Evolutionary conservation across 2,113 vertebrate genomes (phyloP), one percentile per base, ranked within the genome.

Genomic region (Proterorhinus semilunaris): DNA sequence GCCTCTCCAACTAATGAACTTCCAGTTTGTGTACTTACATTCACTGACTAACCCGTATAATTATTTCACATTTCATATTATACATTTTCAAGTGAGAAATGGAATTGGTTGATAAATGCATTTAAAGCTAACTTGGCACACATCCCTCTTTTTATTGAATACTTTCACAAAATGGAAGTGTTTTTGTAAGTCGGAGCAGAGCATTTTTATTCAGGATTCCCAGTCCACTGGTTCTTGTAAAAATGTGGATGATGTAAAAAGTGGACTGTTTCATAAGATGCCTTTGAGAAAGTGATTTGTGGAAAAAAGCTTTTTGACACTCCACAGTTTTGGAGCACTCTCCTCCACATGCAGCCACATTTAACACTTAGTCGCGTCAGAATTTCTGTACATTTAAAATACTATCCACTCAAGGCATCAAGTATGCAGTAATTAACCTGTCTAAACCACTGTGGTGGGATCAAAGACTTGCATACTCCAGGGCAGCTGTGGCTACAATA

Each of bases 301-400:
- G 57, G 57, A 36, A 61, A 42, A 61, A 61, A 61, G 58, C 36
- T 44, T n/a, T 59, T 59, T 61, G 36, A 59, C 42, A 44, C 36
- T 51, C 21, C 15, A 51, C 36, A 61, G 42, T 43, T 61, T 61
- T 61, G 42, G 7, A 45, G 42, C 58, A n/a, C 58, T 44, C 42
- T 43, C 42, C n/a, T 42, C 36, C 36, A 13, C 12, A 61, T 44
- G 58, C 1, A 44, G 58, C 36, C 36, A 13, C 36, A 61, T 44
- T 36, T 8, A 44, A 36, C 58, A 61, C 58, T 61, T 61, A 44
- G 15, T 45, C 7, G 27, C 44, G 1, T 44, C 42, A n/a, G 42
- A 12, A 4, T 44, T 12, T 45, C 7, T 58, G 51, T 55, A 55
- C 17, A 10, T 55, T 55, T 58, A 36, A 58, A 42, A 11, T 42